A percentile compares a stretch with the other conserved stretches of the same genome.
Evolutionary conservation across 2,888 invertebrate species (phyloP).

Genomic region (Caenorhabditis sp.): DNA sequence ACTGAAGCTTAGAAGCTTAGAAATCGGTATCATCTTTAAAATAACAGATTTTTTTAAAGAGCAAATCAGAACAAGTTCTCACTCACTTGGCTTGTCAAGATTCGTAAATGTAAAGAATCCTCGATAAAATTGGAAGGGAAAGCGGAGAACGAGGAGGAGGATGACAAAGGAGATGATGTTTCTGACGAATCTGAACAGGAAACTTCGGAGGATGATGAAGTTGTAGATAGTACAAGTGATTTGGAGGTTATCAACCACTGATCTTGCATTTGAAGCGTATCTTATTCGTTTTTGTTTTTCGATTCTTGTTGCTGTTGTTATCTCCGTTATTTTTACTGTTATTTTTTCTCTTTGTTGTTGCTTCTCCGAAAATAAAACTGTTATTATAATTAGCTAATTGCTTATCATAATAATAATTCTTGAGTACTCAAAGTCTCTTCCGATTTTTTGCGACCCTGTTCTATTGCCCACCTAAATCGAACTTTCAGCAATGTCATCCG

Average conservation of each 20-base stretch:
- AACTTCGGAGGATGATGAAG: slow-evolving; percentile 18
- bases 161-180: not conserved
- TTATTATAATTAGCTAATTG: no score
- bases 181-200: slow-evolving; percentile 40
- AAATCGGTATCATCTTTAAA: no score
- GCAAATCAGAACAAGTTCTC: slow-evolving; percentile 74
- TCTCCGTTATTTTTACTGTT: slow-evolving; percentile 35
- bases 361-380: not conserved
- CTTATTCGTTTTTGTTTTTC: not conserved
- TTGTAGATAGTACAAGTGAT: slow-evolving; percentile 2
- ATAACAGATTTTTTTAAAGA: slow-evolving; percentile 65
- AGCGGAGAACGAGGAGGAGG: slow-evolving; percentile 11
- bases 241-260: not conserved
- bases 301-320: slow-evolving; percentile 4
- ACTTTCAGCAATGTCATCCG: slow-evolving; percentile 25
- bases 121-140: slow-evolving; percentile 45
- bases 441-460: slow-evolving; percentile 15
- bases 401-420: no score
- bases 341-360: slow-evolving; percentile 22
- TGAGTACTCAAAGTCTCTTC: not conserved
- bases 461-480: not conserved
- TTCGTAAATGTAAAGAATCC: slow-evolving; percentile 25
- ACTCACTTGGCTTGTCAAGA: slow-evolving; percentile 59
- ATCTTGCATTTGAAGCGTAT: no score
- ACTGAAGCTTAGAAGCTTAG: no score